Conservation (phyloP, 2,797 vertebrate species). For the Peromyscus melanophrys region DNA sequence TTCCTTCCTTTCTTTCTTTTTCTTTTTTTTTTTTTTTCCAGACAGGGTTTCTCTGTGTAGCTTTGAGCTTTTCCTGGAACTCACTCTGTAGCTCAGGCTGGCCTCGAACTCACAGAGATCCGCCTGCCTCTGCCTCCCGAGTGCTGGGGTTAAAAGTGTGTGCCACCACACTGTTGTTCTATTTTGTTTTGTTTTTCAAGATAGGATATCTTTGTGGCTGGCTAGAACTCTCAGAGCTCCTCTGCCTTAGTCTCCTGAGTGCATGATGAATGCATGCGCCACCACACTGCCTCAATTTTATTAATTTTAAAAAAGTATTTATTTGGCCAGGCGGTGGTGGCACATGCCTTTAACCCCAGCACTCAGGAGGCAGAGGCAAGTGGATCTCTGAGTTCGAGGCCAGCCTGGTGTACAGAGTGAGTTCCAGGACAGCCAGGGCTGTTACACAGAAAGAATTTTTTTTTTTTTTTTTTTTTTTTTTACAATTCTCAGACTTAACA, state of each 20-base stretch:
- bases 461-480: too few species aligned
- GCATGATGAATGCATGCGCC: background rate
- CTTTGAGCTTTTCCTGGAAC: background rate
- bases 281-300: background rate
- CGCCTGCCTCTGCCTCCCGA: background rate
- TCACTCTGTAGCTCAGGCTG: background rate
- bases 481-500: background rate
- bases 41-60: background rate
- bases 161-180: background rate
- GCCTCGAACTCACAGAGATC: background rate
- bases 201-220: background rate
- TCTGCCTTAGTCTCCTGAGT: background rate
- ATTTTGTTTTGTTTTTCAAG: background rate
- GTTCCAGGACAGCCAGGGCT: background rate
- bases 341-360: background rate
- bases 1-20: too few species aligned
- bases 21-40: background rate
- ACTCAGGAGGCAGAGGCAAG: background rate
- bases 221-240: background rate
- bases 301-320: background rate
- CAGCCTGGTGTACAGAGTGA: background rate
- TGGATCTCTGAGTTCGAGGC: background rate
- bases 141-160: background rate
- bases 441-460: background rate
- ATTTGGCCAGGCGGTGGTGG: background rate